These are phyloP conservation scores for Acropternis orthonyx DNA, from an alignment of 2,797 vertebrate species.

Conservation along the genomic window DNA sequence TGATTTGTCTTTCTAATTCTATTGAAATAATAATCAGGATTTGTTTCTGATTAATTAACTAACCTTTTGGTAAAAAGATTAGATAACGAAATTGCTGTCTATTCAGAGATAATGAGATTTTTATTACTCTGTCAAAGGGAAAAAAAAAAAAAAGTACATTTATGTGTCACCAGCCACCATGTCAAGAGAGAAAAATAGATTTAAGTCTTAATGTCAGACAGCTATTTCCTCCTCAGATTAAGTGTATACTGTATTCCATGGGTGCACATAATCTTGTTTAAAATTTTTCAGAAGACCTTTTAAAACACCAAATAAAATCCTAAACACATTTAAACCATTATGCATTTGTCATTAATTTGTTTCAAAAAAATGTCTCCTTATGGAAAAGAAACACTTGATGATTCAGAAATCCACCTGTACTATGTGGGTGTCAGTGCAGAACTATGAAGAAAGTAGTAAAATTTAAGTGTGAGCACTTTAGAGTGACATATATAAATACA, in stretches of 20 bases:
- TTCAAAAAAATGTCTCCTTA: constrained; percentile 47
- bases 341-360: constrained; percentile 47
- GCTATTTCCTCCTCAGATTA: constrained; percentile 40
- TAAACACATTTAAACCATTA: constrained; percentile 37
- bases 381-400: constrained; percentile 12
- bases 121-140: constrained; percentile 79
- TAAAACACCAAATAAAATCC: constrained; percentile 58
- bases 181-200: constrained; percentile 58
- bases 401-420: constrained; percentile 11
- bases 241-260: background rate
- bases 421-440: constrained; percentile 31
- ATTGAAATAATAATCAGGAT: constrained; percentile 83
- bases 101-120: constrained; percentile 84
- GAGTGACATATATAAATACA: constrained; percentile 39
- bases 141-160: constrained; percentile 58
- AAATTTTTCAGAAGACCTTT: constrained; percentile 52
- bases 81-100: constrained; percentile 83
- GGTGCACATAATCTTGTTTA: background rate
- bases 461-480: constrained; percentile 4
- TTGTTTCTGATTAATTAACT: constrained; percentile 85
- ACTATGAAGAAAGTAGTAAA: constrained; percentile 66
- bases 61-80: constrained; percentile 83
- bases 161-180: constrained; percentile 67
- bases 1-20: constrained; percentile 83
- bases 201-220: constrained; percentile 59